Evolutionary conservation across 1,140 invertebrate genomes (phyloP).

Genomic region (Frieseomelitta varia): DNA sequence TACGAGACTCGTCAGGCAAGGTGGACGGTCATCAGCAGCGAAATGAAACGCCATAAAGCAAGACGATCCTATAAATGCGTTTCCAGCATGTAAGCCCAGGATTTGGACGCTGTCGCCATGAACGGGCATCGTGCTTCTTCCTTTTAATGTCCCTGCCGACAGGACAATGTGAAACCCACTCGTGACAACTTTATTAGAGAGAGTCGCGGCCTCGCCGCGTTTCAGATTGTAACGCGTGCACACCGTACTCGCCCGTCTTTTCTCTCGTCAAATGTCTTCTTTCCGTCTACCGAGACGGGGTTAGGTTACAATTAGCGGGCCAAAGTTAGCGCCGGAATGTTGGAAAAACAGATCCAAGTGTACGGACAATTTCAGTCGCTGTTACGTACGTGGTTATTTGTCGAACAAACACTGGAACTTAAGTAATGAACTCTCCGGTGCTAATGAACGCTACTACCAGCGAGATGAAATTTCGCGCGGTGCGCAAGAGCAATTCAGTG

Average conservation of each 20-base stretch:
- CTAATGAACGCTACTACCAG: too few relatives aligned
- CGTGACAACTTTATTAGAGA: slow-evolving; percentile 76
- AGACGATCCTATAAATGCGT: slow-evolving; percentile 71
- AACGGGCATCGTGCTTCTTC: slow-evolving; percentile 44
- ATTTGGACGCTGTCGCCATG: slow-evolving; percentile 50
- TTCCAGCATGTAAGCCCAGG: slow-evolving; percentile 57
- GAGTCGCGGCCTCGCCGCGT: slow-evolving; percentile 46
- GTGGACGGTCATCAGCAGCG: slow-evolving; percentile 13
- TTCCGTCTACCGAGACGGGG: not conserved
- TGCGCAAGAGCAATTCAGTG: too few relatives aligned
- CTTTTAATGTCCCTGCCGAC: slow-evolving; percentile 29
- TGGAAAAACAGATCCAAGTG: not conserved
- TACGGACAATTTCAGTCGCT: too few relatives aligned
- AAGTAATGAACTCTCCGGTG: not conserved
- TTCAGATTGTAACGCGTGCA: slow-evolving; percentile 50
- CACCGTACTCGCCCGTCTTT: slow-evolving; percentile 5
- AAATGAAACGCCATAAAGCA: slow-evolving; percentile 69
- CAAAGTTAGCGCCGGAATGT: too few relatives aligned
- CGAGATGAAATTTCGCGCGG: too few relatives aligned
- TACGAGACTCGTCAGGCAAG: not conserved
- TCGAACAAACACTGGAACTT: not conserved
- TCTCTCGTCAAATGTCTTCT: slow-evolving; percentile 24
- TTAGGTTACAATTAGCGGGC: not conserved
- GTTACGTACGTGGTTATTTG: not conserved
- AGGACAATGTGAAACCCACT: slow-evolving; percentile 70